Percentiles rank a stretch among this genome's conserved stretches.
These are phyloP conservation scores for Serinus canaria DNA, from an alignment of 2,113 vertebrate genomes.

Conservation along the genomic window DNA sequence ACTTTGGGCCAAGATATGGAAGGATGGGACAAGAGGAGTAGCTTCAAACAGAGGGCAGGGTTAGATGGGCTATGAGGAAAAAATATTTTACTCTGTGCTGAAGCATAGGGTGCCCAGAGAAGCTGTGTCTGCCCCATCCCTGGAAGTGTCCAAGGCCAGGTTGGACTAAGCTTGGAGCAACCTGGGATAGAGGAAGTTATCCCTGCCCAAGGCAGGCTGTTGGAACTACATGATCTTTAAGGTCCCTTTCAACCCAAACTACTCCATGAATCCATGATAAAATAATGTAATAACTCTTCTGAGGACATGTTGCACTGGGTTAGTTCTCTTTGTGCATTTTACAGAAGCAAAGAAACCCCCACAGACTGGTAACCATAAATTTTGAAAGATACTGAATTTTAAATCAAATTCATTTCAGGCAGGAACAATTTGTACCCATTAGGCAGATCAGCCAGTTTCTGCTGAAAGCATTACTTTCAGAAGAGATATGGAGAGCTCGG, in stretches of 20 bases:
- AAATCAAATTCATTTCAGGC: conserved; percentile 48
- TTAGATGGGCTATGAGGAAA: neutral
- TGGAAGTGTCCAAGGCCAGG: neutral
- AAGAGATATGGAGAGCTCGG: neutral
- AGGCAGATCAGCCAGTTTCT: conserved; percentile 16
- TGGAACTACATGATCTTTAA: neutral
- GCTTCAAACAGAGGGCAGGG: neutral
- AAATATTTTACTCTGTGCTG: neutral
- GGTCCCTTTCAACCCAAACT: neutral
- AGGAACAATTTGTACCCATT: conserved; percentile 42
- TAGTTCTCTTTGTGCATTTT: neutral
- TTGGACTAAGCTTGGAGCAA: neutral
- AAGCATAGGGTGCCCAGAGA: neutral
- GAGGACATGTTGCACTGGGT: neutral
- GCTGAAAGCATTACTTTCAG: neutral
- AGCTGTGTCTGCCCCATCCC: neutral
- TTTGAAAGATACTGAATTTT: conserved; percentile 42
- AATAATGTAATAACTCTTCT: neutral
- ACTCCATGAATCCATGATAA: neutral
- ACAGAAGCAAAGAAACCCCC: neutral
- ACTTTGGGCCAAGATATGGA: neutral
- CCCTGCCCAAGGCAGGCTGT: neutral
- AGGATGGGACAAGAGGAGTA: neutral
- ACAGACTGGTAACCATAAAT: neutral
- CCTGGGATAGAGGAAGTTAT: neutral